These are phyloP conservation scores for Acrobasis suavella DNA, from an alignment of 2,888 invertebrate genomes.

Conservation along the genomic window DNA sequence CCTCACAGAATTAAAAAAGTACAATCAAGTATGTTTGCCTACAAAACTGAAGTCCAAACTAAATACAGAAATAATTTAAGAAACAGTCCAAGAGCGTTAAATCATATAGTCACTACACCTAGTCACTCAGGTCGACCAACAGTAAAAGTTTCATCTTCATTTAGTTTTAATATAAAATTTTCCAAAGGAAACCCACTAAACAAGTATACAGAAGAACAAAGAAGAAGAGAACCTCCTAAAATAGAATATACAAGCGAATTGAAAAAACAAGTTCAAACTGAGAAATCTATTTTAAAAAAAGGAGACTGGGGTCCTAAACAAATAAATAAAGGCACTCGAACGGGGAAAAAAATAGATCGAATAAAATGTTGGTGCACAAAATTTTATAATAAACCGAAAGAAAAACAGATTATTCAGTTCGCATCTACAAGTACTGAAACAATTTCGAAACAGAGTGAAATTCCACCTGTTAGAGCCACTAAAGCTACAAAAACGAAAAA, in stretches of 20 bases:
- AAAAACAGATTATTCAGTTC: no score
- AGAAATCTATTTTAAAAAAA: neutral
- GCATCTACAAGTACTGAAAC: neutral
- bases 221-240: neutral
- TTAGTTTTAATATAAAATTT: slow-evolving; percentile 37
- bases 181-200: slow-evolving; percentile 29
- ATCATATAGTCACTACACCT: slow-evolving; percentile 18
- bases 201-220: neutral
- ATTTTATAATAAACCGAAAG: neutral
- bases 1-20: slow-evolving; percentile 38
- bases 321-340: neutral
- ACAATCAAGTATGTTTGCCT: slow-evolving; percentile 35
- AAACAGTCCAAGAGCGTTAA: slow-evolving; percentile 3
- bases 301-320: neutral
- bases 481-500: slow-evolving; percentile 7
- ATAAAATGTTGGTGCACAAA: neutral
- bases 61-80: slow-evolving; percentile 24
- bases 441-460: neutral
- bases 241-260: neutral
- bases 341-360: neutral
- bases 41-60: slow-evolving; percentile 29
- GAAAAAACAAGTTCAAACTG: neutral
- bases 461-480: neutral
- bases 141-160: slow-evolving; percentile 33
- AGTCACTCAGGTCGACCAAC: slow-evolving; percentile 28